Evolutionary conservation across 2,888 invertebrate species (phyloP).

Genomic region (Hipparchia sbordonii): DNA sequence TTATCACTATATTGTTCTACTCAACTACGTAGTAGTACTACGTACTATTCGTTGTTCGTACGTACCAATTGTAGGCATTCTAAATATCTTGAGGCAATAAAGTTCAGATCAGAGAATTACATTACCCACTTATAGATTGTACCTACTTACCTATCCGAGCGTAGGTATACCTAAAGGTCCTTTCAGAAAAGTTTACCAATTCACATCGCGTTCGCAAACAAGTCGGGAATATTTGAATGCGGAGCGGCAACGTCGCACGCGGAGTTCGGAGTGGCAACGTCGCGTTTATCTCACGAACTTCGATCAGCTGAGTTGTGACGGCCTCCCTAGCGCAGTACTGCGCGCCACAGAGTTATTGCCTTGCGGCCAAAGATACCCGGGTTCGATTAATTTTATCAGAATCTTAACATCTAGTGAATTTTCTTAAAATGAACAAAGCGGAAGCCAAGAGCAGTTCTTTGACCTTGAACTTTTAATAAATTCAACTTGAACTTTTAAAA

Average conservation of each 20-base stretch:
- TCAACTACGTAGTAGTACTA: too few species aligned
- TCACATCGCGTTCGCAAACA: constrained; percentile 18
- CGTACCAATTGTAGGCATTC: too few species aligned
- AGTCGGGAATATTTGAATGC: constrained; percentile 11
- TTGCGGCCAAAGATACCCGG: neutral
- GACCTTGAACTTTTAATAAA: too few species aligned
- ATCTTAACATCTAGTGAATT: too few species aligned
- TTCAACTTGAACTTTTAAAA: too few species aligned
- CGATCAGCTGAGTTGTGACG: constrained; percentile 11
- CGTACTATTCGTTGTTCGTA: too few species aligned
- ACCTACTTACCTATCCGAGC: neutral
- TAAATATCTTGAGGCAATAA: too few species aligned
- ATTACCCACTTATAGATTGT: too few species aligned
- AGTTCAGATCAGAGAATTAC: too few species aligned
- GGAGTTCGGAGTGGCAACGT: constrained; percentile 4
- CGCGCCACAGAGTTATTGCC: neutral
- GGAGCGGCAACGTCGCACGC: constrained; percentile 17
- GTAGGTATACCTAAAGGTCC: constrained; percentile 2
- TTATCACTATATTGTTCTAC: too few species aligned
- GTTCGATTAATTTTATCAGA: neutral
- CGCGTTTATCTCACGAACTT: constrained; percentile 3
- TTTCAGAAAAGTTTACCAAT: constrained; percentile 16
- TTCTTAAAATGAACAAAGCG: too few species aligned
- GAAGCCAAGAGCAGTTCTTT: too few species aligned
- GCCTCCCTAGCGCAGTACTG: neutral